Percentiles rank a stretch among this genome's conserved stretches.
Conservation (phyloP, 2,797 vertebrate species). For the Phoxinus dragarum region DNA sequence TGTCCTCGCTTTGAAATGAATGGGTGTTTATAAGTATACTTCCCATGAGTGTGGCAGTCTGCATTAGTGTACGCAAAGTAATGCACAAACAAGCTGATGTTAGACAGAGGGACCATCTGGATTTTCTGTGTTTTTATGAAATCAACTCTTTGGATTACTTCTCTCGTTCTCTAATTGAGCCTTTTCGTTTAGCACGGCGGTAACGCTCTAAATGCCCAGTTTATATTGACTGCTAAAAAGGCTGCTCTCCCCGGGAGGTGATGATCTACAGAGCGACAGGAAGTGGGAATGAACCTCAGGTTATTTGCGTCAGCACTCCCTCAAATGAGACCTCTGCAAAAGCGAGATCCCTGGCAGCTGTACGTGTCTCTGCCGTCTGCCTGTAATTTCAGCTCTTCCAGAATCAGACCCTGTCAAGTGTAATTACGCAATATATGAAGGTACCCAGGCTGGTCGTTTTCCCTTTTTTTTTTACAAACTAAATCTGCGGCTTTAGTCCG, state of each 20-base stretch:
- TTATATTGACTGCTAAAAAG: constrained; percentile 44
- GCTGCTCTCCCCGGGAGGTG: constrained; percentile 29
- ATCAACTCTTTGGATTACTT: constrained; percentile 42
- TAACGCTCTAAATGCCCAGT: constrained; percentile 28
- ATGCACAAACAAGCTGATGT: constrained; percentile 33
- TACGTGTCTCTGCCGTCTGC: not conserved
- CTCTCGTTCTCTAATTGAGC: constrained; percentile 17
- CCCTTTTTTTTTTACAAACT: constrained; percentile 4
- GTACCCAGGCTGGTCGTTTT: constrained; percentile 29
- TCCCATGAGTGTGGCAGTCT: constrained; percentile 12
- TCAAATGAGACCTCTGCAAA: constrained; percentile 34
- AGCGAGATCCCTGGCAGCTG: constrained; percentile 42
- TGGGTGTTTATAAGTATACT: constrained; percentile 29
- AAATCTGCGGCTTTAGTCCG: not conserved
- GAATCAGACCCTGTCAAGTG: constrained; percentile 32
- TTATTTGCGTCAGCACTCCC: constrained; percentile 40
- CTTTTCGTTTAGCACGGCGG: constrained; percentile 9
- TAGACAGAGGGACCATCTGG: constrained; percentile 28
- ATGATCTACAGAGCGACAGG: constrained; percentile 20
- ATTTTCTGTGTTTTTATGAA: constrained; percentile 30
- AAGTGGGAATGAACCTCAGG: constrained; percentile 29
- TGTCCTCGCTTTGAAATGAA: constrained; percentile 29
- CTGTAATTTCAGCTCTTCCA: constrained; percentile 41
- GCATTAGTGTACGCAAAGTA: constrained; percentile 5
- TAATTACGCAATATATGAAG: constrained; percentile 44